phyloP scores from a whole-genome alignment of 2,113 vertebrate genomes.

The Cranoglanis bouderius region DNA sequence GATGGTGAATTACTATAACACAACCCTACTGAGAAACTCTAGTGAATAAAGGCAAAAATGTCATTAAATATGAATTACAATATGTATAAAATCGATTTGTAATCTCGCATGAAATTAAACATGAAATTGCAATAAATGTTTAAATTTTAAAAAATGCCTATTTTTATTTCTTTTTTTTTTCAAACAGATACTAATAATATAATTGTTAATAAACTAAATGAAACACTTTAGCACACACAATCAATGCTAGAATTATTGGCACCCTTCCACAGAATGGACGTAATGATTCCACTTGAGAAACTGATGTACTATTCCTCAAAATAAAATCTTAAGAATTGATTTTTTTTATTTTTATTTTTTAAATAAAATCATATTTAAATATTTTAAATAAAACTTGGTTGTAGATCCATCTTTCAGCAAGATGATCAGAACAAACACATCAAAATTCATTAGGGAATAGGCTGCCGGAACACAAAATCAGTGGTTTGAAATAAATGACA shows the following conservation, averaged over 20 bases:
- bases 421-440: too few relatives aligned
- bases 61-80: neutral
- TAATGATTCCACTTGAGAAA: neutral
- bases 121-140: neutral
- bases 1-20: conserved; percentile 41
- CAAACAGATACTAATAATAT: neutral
- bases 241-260: neutral
- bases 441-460: too few relatives aligned
- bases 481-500: too few relatives aligned
- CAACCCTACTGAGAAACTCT: conserved; percentile 54
- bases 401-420: too few relatives aligned
- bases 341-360: too few relatives aligned
- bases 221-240: neutral
- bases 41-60: conserved; percentile 16
- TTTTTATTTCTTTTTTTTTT: too few relatives aligned
- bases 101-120: neutral
- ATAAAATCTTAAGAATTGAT: too few relatives aligned
- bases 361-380: too few relatives aligned
- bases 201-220: neutral
- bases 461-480: too few relatives aligned
- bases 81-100: neutral
- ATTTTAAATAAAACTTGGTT: too few relatives aligned
- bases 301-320: neutral
- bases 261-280: too few relatives aligned
- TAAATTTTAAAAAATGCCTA: neutral